Base-by-base conservation (phyloP, 1,140 invertebrate species). In the Matsumurasca onukii region DNA sequence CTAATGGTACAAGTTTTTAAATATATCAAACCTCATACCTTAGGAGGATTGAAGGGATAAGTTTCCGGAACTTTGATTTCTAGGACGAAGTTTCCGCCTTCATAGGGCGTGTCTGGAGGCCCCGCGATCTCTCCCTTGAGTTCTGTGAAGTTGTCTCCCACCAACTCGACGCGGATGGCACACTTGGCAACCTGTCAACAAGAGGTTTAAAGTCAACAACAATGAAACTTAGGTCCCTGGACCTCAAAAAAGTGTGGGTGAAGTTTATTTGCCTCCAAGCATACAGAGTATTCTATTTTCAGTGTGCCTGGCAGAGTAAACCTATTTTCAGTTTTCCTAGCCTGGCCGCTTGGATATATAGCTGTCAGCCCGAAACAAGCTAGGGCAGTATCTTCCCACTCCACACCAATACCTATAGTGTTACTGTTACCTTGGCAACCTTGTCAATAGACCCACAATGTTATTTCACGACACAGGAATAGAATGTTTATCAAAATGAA, bases 11-110 rank as follows among this genome's bases (percentile, higher is more conserved):
- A n/a, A 17, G 34, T 39, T 39, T 39, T 5, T 9, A 39, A 39
- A 39, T 39, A 39, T 9, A 59, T 27, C 30, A 12, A 59, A 25
- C 22, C 70, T 75, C 72, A 79, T 84, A 96, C 94, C 87, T 97
- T 98, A 67, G 98, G 98, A 73, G 98, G 98, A 86, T 98, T 98
- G 80, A 99, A 99, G 57, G 98, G 98, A 86, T 99, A 99, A 29
- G 97, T 97, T 83, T 98, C 95, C 74, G 98, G 98, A 73, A 99
- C 94, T 86, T 94, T 95, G 71, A 99, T 99, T 82, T 99, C 95
- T 68, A 99, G 83, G 72, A 92, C 79, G 82, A 96, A 99, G 74
- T 85, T 92, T 27, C 95, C 97, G 61, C 95, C 95, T 82, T 98
- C 95, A 78, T 98, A 99, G 3, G 97, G 95, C 25, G 96, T 98